Conservation (phyloP, 2,113 vertebrate species). For the Acanthochromis polyacanthus region DNA sequence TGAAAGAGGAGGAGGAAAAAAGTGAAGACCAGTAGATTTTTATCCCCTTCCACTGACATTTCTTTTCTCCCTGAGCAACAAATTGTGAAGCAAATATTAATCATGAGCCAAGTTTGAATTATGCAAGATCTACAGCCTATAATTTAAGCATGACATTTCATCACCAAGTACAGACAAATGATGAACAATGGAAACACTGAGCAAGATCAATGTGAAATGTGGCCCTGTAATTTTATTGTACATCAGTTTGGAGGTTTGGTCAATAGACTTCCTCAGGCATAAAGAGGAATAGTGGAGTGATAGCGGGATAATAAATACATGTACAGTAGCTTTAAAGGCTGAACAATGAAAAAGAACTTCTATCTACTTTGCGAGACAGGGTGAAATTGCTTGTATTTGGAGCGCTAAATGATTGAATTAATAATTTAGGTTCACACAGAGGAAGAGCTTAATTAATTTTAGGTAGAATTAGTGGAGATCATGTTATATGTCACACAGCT, state of each 20-base stretch:
- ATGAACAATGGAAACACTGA: conserved; percentile 26
- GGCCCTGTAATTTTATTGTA: conserved; percentile 19
- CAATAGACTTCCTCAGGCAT: conserved; percentile 16
- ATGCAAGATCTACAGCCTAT: conserved; percentile 28
- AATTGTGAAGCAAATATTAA: conserved; percentile 33
- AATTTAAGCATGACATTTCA: conserved; percentile 51
- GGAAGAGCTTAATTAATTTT: background rate
- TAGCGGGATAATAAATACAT: background rate
- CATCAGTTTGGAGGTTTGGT: conserved; percentile 12
- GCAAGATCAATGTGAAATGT: conserved; percentile 18
- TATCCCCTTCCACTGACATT: conserved; percentile 35
- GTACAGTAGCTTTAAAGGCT: conserved; percentile 8
- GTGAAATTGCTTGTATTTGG: conserved; percentile 42
- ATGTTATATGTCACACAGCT: background rate
- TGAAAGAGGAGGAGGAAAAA: background rate
- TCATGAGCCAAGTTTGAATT: conserved; percentile 35
- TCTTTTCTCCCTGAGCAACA: conserved; percentile 30
- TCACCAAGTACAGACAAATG: conserved; percentile 31
- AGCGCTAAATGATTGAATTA: conserved; percentile 48
- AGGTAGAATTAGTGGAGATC: conserved; percentile 7
- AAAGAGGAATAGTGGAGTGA: background rate
- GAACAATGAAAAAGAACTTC: background rate
- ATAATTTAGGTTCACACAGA: conserved; percentile 29
- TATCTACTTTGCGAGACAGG: conserved; percentile 27
- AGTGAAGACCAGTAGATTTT: conserved; percentile 10